Evolutionary conservation across 2,888 invertebrate genomes (phyloP), one percentile per base, ranked within the genome.

Genomic region (Chouioia cunea): DNA sequence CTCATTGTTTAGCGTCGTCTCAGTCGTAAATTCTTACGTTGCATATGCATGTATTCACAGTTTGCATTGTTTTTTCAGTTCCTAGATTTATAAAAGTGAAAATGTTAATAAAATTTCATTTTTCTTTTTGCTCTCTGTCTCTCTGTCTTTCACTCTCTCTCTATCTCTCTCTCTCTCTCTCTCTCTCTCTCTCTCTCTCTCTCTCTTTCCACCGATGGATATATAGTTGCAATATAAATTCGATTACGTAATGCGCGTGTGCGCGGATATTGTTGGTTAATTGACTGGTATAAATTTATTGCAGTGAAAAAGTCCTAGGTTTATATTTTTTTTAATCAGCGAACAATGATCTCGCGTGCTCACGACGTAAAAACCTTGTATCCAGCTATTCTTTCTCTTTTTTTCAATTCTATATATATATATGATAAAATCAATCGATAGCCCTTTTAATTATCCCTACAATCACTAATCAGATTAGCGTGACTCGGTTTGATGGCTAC

Each of bases 391-490:
- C 48, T 60, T 22, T 58, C 20, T 64, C 20, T 53, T 15, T n/a
- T 22, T 56, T 56, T 56, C 36, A 46, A 16, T 22, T 20, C 22
- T 1, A 48, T 43, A 10, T 6, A 57, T 46, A 10, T 10, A 36
- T 10, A 44, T 60, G 65, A 73, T 73, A 44, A 63, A 70, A 65
- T 65, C 53, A 48, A 64, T 70, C 56, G 70, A 73, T 70, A 73
- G 23, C 46, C 16, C 64, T 53, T n/a, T 73, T 73, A 70, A 73
- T 73, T 73, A 70, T 73, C 64, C 68, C 67, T 67, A 70, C 67
- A 67, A 73, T 70, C 70, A 68, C 70, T 60, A 64, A 67, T 64
- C 73, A 64, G 70, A 73, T 73, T 60, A 67, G 66, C 54, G 56
- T 22, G 63, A 46, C 46, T 36, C 62, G 14, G 20, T 0, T 54